Base-by-base conservation (phyloP, 2,797 vertebrate genomes). In the Buceros bicornis region DNA sequence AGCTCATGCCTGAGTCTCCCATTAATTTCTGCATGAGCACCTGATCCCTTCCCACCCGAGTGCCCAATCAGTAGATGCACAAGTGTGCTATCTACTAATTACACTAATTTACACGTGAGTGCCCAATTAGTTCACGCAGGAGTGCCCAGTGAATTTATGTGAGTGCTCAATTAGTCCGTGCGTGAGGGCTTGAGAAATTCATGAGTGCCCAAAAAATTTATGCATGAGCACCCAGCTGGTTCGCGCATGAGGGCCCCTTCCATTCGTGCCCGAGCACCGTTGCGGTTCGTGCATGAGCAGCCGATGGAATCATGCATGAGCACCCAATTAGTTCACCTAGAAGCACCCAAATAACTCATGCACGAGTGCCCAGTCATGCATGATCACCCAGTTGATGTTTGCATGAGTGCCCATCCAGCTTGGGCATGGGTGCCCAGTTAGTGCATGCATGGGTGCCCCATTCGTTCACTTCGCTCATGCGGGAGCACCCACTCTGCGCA, bases 51-150 rank as follows among this genome's bases (percentile, higher is more conserved):
- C 89, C 48, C 83, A 92, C 89, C 91, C 35, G 77, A 84, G 77
- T 31, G 37, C 42, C 51, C 77, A 48, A 86, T 93, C 83, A 95
- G 77, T 66, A 24, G 26, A 10, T 24, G 78, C 93, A 91, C 66
- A 77, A 92, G 81, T n/a, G 65, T 71, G 91, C 60, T 87, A 42
- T 56, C 74, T 89, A 60, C 89, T 94, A 67, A 95, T 96, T 66
- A 48, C 89, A 53, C 87, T 81, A 45, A 89, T 95, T 92, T 60
- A 82, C 82, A 43, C 87, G 17, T 14, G 72, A 90, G 70, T 89
- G 84, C 69, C 67, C 84, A 24, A 29, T 94, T 72, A 71, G 66
- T 57, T 60, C 31, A 16, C 2, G 5, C 73, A 47, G 81, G 66
- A 76, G 91, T 64, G 89, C 66, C 66, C 82, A 3, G 62, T n/a